Evolutionary conservation across 2,888 invertebrate genomes (phyloP).

Genomic region (Laspeyria flexula): DNA sequence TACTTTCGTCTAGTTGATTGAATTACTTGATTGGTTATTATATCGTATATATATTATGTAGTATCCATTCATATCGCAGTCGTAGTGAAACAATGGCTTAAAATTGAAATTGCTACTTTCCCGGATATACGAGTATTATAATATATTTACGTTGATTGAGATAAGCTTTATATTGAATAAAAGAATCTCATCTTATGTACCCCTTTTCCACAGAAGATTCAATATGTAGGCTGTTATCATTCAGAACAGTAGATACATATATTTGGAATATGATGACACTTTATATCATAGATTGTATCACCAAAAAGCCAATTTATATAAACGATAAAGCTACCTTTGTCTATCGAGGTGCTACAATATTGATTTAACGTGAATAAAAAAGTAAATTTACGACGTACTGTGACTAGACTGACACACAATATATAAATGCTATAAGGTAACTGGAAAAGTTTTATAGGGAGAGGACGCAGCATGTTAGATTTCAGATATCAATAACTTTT

Average conservation of each 20-base stretch:
- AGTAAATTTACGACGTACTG: conserved; percentile 26
- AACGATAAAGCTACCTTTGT: conserved; percentile 1
- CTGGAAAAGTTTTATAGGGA: conserved; percentile 34
- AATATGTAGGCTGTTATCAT: too few relatives aligned
- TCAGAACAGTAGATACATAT: neutral
- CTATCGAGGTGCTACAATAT: conserved; percentile 8
- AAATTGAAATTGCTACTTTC: too few relatives aligned
- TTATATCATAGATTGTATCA: neutral
- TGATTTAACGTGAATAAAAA: conserved; percentile 29
- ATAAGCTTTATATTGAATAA: too few relatives aligned
- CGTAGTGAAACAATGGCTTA: too few relatives aligned
- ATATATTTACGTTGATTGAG: too few relatives aligned
- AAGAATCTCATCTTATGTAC: too few relatives aligned
- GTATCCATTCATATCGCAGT: too few relatives aligned
- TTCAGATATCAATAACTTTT: conserved; percentile 43
- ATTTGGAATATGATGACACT: neutral
- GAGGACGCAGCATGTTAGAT: conserved; percentile 27
- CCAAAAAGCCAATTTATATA: conserved; percentile 1
- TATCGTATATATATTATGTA: too few relatives aligned
- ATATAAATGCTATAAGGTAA: conserved; percentile 41
- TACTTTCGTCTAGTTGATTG: too few relatives aligned
- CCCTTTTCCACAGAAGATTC: too few relatives aligned
- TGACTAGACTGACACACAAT: conserved; percentile 36
- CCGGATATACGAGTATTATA: too few relatives aligned
- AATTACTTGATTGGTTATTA: too few relatives aligned